Conservation (phyloP, 2,113 vertebrate species). For the Mellivora capensis region DNA sequence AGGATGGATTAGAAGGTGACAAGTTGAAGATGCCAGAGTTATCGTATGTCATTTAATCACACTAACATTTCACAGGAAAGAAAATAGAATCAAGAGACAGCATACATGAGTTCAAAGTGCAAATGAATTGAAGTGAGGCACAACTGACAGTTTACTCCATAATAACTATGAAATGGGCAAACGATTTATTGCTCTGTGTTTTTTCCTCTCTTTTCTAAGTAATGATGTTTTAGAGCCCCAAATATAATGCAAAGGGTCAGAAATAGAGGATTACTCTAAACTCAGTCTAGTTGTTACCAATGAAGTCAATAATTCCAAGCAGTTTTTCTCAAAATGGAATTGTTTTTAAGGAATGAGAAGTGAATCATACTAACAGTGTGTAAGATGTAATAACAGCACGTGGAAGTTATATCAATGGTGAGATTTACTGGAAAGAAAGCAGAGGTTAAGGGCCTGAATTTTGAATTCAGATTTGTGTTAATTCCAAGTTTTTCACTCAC, state of each 20-base stretch:
- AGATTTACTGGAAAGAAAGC: background rate
- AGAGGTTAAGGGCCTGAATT: background rate
- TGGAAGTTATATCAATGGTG: background rate
- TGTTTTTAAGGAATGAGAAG: background rate
- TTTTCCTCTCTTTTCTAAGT: background rate
- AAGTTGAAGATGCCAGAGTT: background rate
- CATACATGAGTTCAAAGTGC: background rate
- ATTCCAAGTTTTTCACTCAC: background rate
- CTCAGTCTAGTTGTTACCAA: background rate
- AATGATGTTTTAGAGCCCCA: background rate
- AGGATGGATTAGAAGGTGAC: constrained; percentile 7
- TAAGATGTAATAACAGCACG: background rate
- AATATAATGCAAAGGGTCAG: background rate
- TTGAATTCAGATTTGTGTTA: background rate
- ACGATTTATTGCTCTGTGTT: background rate
- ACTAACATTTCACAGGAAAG: background rate
- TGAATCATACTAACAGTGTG: background rate
- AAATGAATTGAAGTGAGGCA: background rate
- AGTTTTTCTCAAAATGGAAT: background rate
- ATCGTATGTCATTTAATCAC: constrained; percentile 31
- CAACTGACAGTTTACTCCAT: background rate
- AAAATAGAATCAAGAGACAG: background rate
- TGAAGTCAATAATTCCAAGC: background rate
- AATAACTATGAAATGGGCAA: background rate
- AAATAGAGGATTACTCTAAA: background rate